Evolutionary conservation across 2,113 vertebrate genomes (phyloP).

Genomic region (Dipodomys merriami): DNA sequence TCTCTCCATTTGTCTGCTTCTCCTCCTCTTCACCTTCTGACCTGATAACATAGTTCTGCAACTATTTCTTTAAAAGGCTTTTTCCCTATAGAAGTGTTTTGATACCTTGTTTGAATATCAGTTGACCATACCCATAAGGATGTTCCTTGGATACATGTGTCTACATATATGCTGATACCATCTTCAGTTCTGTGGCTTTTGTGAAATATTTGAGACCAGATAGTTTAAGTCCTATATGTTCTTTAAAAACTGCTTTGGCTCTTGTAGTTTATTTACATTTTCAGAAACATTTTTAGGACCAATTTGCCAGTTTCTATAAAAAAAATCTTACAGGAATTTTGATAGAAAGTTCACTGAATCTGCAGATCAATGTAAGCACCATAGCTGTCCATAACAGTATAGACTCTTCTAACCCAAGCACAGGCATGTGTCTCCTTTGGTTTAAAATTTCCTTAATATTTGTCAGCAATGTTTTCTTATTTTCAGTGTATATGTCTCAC

Average conservation of each 20-base stretch:
- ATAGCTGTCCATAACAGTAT: not conserved
- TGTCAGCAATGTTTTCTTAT: not conserved
- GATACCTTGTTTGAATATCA: constrained; percentile 10
- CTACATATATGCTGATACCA: not conserved
- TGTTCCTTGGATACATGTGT: not conserved
- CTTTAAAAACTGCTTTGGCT: not conserved
- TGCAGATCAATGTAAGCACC: constrained; percentile 30
- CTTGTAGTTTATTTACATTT: constrained; percentile 43
- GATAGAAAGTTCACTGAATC: constrained; percentile 18
- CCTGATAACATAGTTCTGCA: not conserved
- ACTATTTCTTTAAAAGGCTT: constrained; percentile 15
- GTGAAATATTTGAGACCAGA: not conserved
- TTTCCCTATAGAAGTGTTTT: not conserved
- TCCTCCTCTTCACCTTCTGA: too few relatives aligned
- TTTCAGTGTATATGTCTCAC: not conserved
- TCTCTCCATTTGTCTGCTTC: too few relatives aligned
- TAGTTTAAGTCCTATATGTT: not conserved
- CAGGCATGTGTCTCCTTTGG: not conserved
- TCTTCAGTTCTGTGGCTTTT: constrained; percentile 27
- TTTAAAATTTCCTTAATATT: constrained; percentile 28
- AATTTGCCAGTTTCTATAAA: constrained; percentile 41
- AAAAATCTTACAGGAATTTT: not conserved
- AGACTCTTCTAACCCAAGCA: not conserved
- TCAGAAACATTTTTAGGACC: constrained; percentile 15
- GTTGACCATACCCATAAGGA: not conserved